These are phyloP conservation scores for Phyllotis vaccarum DNA, from an alignment of 2,797 vertebrate genomes.

Conservation along the genomic window DNA sequence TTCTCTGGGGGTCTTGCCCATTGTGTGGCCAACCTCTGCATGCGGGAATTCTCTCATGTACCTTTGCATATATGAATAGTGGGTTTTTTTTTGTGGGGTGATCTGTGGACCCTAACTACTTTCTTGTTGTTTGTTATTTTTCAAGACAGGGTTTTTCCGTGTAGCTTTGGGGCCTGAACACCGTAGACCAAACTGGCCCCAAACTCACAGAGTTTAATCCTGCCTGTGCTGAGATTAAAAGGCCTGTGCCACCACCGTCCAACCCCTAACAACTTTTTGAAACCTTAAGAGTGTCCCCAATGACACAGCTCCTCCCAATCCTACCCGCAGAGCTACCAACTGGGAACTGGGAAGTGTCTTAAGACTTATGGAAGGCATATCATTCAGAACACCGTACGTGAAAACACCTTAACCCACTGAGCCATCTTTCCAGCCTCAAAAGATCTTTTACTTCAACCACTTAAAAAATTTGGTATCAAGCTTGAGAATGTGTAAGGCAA, in stretches of 20 bases:
- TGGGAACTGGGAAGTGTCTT: not conserved
- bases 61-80: no score
- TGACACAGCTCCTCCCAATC: not conserved
- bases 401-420: no score
- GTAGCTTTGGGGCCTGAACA: no score
- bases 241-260: no score
- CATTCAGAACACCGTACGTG: not conserved
- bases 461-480: slow-evolving; percentile 1
- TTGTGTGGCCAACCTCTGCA: no score
- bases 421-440: not conserved
- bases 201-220: no score
- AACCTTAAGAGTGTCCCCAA: not conserved
- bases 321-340: not conserved
- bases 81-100: no score
- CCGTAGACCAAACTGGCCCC: no score
- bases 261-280: not conserved
- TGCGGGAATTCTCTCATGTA: no score
- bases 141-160: no score
- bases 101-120: not conserved
- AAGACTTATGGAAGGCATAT: not conserved
- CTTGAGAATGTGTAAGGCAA: slow-evolving; percentile 19
- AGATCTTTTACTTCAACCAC: slow-evolving; percentile 14
- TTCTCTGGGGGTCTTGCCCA: no score
- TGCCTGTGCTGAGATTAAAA: no score
- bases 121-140: not conserved